These are phyloP conservation scores for Hybognathus amarus DNA, from an alignment of 2,797 vertebrate genomes.

Conservation along the genomic window DNA sequence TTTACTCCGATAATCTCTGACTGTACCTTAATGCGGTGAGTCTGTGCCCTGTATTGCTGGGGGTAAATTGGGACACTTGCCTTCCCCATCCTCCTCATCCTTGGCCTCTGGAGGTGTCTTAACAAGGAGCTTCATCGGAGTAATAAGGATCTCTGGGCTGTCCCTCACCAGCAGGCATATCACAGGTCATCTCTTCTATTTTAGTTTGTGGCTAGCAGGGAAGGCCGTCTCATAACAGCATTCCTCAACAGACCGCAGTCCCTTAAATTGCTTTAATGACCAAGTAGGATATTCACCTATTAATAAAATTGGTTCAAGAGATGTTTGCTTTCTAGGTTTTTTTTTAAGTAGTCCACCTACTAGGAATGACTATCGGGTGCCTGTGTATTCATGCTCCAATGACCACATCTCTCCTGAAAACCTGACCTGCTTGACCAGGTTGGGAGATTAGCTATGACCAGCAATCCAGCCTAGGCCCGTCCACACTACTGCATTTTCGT, in stretches of 20 bases:
- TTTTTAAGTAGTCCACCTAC: not conserved
- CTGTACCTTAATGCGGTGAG: slow-evolving; percentile 20
- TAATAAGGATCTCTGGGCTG: slow-evolving; percentile 45
- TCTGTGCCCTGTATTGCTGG: slow-evolving; percentile 22
- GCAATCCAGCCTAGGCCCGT: not conserved
- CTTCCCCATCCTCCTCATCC: slow-evolving; percentile 2
- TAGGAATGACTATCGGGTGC: not conserved
- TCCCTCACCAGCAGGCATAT: slow-evolving; percentile 39
- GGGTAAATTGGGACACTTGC: not conserved
- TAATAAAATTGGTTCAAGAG: slow-evolving; percentile 44
- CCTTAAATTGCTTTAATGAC: slow-evolving; percentile 64
- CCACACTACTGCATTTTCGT: too few relatives aligned
- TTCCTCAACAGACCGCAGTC: slow-evolving; percentile 4
- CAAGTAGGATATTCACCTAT: slow-evolving; percentile 31
- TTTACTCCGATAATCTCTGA: slow-evolving; percentile 10
- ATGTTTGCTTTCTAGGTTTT: slow-evolving; percentile 29
- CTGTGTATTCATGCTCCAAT: not conserved
- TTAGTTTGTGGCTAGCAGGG: slow-evolving; percentile 32
- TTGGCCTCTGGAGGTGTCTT: slow-evolving; percentile 47
- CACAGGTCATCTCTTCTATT: slow-evolving; percentile 57
- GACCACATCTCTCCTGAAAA: not conserved
- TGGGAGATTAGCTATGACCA: not conserved
- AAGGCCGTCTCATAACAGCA: slow-evolving; percentile 27
- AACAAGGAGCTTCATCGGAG: slow-evolving; percentile 31
- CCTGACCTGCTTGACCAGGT: not conserved